Evolutionary conservation across 2,888 invertebrate species (phyloP), one percentile per base, ranked within the genome.

Genomic region (Cryptocephalus primarius): DNA sequence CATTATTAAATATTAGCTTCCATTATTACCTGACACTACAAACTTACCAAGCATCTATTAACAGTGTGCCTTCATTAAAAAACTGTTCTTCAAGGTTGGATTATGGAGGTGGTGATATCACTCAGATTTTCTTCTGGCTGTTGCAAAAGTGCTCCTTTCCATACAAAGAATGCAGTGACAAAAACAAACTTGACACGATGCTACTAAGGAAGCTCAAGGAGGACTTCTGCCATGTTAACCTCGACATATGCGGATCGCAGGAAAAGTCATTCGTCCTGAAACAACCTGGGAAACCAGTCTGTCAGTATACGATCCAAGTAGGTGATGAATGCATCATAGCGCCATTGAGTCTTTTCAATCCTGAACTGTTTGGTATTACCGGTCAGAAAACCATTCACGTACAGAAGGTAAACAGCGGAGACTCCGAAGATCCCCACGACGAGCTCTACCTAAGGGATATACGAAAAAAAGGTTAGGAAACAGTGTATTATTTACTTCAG

Each of bases 251-350:
- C 63, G 94, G 93, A 0, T 85, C 90, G 0, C 85, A 88, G 63
- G 89, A 90, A 61, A 87, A 88, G 65, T 77, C 78, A 1, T 89
- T 91, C 59, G 69, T 79, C 11, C 79, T 89, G 10, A 81, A 82
- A 55, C 85, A 85, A 58, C 83, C 83, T 0, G 81, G 80, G 8
- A 78, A 79, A 58, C 73, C 79, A 1, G 71, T 81, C 0, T 77
- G 80, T 56, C 82, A 82, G 58, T 89, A 84, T 60, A 88, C 87
- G 1, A 72, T 90, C 33, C 82, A 83, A 68, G 82, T 59, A 6
- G 94, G 92, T 0, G 95, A 95, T 68, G 95, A 95, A 69, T 87
- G 90, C 60, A 83, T 95, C 32, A 83, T 95, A 51, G 92, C 94
- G 4, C 92, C 94, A 0, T 68, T 95, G 31, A 84, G 90, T 53